Conservation (phyloP, 1,140 invertebrate genomes). For the Cotesia typhae region DNA sequence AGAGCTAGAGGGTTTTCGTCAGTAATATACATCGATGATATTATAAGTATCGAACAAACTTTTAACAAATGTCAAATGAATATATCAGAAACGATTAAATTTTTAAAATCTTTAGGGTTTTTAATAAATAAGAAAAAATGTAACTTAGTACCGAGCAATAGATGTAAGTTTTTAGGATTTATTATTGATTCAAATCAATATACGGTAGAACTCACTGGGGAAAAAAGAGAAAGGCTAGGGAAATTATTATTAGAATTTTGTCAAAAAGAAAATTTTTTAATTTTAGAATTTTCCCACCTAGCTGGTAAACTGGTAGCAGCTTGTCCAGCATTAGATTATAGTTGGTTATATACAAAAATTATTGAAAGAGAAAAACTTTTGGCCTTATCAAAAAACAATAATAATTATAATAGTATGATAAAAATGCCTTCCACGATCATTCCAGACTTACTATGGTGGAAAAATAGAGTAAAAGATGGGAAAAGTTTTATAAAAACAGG, state of each 20-base stretch:
- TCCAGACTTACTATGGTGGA: neutral
- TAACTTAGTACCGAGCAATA: conserved; percentile 3
- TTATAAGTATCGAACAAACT: conserved; percentile 27
- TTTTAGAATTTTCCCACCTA: conserved; percentile 28
- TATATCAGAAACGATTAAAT: conserved; percentile 13
- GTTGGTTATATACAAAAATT: conserved; percentile 11
- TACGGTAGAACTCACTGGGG: conserved; percentile 25
- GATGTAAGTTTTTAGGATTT: conserved; percentile 36
- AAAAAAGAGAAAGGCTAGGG: conserved; percentile 28
- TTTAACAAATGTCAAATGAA: conserved; percentile 9
- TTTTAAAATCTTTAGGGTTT: conserved; percentile 33
- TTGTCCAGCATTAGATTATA: conserved; percentile 17
- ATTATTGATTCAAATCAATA: conserved; percentile 18
- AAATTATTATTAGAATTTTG: conserved; percentile 6
- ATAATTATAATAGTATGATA: neutral
- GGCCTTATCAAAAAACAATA: neutral
- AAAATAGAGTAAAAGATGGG: neutral
- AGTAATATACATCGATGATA: conserved; percentile 13
- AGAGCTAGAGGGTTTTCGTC: conserved; percentile 25
- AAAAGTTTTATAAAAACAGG: neutral
- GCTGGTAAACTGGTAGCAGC: conserved; percentile 34
- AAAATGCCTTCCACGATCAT: neutral
- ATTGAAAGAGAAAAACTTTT: conserved; percentile 14
- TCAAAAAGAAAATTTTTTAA: conserved; percentile 15
- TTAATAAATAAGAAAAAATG: conserved; percentile 28